Base-by-base conservation (phyloP, 2,888 invertebrate species). In the Leucophenga montana region DNA sequence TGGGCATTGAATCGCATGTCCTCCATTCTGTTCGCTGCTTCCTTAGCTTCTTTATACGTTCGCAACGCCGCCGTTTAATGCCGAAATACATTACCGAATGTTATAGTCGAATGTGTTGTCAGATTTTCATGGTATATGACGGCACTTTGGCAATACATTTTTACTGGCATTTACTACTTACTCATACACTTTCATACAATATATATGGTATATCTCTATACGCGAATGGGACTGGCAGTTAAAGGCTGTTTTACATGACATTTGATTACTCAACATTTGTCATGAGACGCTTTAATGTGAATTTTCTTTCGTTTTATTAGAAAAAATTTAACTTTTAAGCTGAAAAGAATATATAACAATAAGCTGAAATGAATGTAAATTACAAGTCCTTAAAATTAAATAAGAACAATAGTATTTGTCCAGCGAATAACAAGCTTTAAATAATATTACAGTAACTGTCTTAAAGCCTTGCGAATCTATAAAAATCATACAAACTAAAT, bases 51-150 rank as follows among this genome's bases (percentile, higher is more conserved):
- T 20, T 56, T 27, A 11, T 56, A 13, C 22, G 9, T 56, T 56
- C 27, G 44, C 44, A 22, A 13, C 62, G 18, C 44, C 44, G 44
- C 22, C 62, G 18, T 64, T 64, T 64, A 64, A 64, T 64, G 48
- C 62, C 48, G 46, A 48, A 64, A 64, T 64, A 77, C 76, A 77
- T 75, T 75, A 70, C 71, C 69, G 73, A 67, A 73, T 83, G 80
- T 82, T 83, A 82, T 82, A 83, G 80, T 76, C 81, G n/a, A 73
- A 74, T 83, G 81, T 82, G 46, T 48, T 46, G 48, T 64, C 62
- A 64, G 62, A 64, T 64, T 64, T 64, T 22, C 39, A 39, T 61
- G 44, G 39, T 27, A 39, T 39, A 39, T 39, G 39, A 61, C 39
- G 61, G 3, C 39, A 16, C 33, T 61, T 61, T 61, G 20, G 39